These are phyloP conservation scores for Meganola albula DNA, from an alignment of 2,888 invertebrate species.

Conservation along the genomic window DNA sequence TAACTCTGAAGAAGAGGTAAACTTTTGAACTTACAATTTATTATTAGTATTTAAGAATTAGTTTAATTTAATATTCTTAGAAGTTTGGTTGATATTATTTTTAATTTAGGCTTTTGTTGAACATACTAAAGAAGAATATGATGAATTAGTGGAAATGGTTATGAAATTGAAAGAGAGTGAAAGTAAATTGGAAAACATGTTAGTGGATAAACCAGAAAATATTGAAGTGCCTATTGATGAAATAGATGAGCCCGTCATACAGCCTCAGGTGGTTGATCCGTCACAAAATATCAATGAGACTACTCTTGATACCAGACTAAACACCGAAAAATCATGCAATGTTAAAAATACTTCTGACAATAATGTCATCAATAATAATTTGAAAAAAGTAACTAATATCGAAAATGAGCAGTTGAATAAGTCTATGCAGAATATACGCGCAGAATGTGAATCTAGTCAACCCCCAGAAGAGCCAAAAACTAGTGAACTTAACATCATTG, in stretches of 20 bases:
- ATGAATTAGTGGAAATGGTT: constrained; percentile 81
- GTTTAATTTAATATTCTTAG: too few relatives aligned
- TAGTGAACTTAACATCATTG: constrained; percentile 7
- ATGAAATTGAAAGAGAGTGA: constrained; percentile 84
- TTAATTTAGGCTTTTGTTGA: constrained; percentile 70
- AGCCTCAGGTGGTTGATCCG: constrained; percentile 23
- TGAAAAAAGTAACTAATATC: constrained; percentile 66
- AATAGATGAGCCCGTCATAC: constrained; percentile 20
- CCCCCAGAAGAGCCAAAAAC: constrained; percentile 24
- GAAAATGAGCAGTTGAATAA: constrained; percentile 71
- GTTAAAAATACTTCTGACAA: constrained; percentile 43
- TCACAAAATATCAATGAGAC: constrained; percentile 25
- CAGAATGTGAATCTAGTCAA: constrained; percentile 35
- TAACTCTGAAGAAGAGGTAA: constrained; percentile 83
- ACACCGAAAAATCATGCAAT: constrained; percentile 36
- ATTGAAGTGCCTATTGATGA: constrained; percentile 54
- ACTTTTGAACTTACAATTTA: too few relatives aligned
- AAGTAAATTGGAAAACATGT: constrained; percentile 78
- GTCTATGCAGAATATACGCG: constrained; percentile 45
- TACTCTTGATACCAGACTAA: constrained; percentile 21
- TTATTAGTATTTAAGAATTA: too few relatives aligned
- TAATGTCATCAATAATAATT: constrained; percentile 40
- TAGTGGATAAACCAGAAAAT: constrained; percentile 59
- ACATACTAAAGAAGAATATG: constrained; percentile 74
- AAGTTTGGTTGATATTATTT: constrained; percentile 40